These are phyloP conservation scores for Rhagophthalmus giganteus DNA, from an alignment of 2,888 invertebrate species.

Conservation along the genomic window DNA sequence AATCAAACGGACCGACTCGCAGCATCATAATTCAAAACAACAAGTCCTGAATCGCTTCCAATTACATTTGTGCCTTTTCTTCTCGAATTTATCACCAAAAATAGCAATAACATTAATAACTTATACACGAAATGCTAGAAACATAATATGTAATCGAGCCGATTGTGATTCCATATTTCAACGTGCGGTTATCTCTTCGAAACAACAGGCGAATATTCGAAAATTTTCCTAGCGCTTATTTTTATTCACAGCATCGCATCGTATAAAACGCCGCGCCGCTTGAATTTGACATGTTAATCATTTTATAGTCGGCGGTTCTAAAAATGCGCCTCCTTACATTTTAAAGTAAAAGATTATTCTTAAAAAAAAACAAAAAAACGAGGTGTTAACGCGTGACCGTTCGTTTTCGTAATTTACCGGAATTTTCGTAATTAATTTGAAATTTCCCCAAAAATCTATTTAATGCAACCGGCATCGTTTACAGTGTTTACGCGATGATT, in stretches of 20 bases:
- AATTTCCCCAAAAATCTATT: too few relatives aligned
- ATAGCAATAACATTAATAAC: constrained; percentile 35
- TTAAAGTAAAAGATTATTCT: neutral
- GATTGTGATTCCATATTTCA: constrained; percentile 10
- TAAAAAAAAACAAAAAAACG: neutral
- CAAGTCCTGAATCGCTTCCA: constrained; percentile 36
- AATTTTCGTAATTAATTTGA: too few relatives aligned
- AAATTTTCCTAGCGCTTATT: constrained; percentile 25
- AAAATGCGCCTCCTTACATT: too few relatives aligned
- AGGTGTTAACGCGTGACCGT: neutral
- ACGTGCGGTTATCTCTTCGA: constrained; percentile 14
- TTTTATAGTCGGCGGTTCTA: constrained; percentile 26
- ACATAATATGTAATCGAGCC: constrained; percentile 15
- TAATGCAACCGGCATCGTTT: too few relatives aligned
- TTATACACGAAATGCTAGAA: constrained; percentile 12
- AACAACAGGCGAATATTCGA: constrained; percentile 35
- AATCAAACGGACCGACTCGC: too few relatives aligned
- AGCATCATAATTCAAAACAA: constrained; percentile 33
- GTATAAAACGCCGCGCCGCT: constrained; percentile 35
- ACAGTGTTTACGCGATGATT: constrained; percentile 7
- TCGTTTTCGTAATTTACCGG: too few relatives aligned
- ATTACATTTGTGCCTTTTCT: constrained; percentile 34
- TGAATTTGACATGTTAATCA: constrained; percentile 40
- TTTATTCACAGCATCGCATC: too few relatives aligned
- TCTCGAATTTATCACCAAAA: constrained; percentile 34